Conservation (phyloP, 2,797 vertebrate genomes). For the Falco columbarius region DNA sequence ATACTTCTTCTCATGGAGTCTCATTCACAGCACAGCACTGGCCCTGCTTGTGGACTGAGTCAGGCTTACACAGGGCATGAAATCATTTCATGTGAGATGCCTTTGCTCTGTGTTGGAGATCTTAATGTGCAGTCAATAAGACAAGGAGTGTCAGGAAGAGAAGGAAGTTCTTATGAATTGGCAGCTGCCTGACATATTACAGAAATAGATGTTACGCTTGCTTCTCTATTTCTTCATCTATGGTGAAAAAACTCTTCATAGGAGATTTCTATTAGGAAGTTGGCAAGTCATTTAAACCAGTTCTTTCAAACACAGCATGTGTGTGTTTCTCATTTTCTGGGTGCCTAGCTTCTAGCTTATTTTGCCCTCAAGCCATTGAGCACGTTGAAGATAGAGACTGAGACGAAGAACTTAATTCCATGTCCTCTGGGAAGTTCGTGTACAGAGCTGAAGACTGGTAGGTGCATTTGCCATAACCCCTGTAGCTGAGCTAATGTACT, state of each 20-base stretch:
- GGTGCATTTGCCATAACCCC: conserved; percentile 10
- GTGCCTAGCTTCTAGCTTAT: conserved; percentile 40
- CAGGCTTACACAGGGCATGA: neutral
- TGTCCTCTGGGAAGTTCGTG: neutral
- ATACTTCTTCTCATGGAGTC: neutral
- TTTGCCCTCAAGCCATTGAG: conserved; percentile 39
- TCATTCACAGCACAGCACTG: neutral
- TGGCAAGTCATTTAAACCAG: neutral
- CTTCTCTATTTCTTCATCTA: neutral
- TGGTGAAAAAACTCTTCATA: neutral
- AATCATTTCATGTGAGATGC: neutral
- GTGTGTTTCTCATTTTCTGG: conserved; percentile 60
- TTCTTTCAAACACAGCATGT: conserved; percentile 40
- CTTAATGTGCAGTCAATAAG: neutral
- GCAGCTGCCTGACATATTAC: neutral
- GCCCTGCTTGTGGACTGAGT: neutral
- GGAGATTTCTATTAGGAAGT: conserved; percentile 28
- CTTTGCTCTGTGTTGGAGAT: neutral
- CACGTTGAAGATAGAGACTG: neutral
- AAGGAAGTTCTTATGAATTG: neutral
- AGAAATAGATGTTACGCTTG: neutral
- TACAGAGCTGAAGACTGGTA: neutral
- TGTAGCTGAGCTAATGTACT: conserved; percentile 37
- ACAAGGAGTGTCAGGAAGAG: neutral
- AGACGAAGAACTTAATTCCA: conserved; percentile 47